Percentiles rank a stretch among this genome's conserved stretches.
phyloP scores from a whole-genome alignment of 2,888 invertebrate genomes.

The Eupelmus urozonus region DNA sequence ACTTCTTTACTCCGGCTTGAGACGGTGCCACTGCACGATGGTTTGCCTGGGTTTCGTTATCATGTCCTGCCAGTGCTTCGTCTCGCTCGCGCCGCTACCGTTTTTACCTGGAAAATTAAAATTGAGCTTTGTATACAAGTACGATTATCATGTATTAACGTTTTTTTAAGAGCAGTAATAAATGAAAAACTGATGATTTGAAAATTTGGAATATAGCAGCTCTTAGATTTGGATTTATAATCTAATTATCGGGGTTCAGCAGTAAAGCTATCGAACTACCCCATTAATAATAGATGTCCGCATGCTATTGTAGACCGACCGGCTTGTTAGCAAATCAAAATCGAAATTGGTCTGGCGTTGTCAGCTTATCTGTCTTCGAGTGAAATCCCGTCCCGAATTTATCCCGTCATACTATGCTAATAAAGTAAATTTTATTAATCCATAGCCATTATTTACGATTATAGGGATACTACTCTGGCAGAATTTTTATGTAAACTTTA shows the following conservation, averaged over 20 bases:
- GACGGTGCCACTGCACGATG: conserved; percentile 97
- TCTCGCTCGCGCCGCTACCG: conserved; percentile 95
- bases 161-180: too few species aligned
- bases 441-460: background rate
- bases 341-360: conserved; percentile 36
- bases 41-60: conserved; percentile 97
- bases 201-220: too few species aligned
- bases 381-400: conserved; percentile 21
- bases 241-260: conserved; percentile 19
- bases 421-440: background rate
- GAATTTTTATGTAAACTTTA: too few species aligned
- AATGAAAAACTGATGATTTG: background rate
- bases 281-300: conserved; percentile 32
- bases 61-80: conserved; percentile 99
- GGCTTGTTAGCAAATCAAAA: conserved; percentile 51
- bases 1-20: conserved; percentile 90
- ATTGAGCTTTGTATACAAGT: background rate
- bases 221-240: background rate
- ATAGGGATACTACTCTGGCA: too few species aligned
- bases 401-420: too few species aligned
- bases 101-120: conserved; percentile 88
- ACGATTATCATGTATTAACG: background rate
- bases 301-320: conserved; percentile 14
- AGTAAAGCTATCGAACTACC: conserved; percentile 1
- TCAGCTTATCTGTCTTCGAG: conserved; percentile 32